Evolutionary conservation across 2,888 invertebrate genomes (phyloP), one percentile per base, ranked within the genome.

Genomic region (Biston betularia): DNA sequence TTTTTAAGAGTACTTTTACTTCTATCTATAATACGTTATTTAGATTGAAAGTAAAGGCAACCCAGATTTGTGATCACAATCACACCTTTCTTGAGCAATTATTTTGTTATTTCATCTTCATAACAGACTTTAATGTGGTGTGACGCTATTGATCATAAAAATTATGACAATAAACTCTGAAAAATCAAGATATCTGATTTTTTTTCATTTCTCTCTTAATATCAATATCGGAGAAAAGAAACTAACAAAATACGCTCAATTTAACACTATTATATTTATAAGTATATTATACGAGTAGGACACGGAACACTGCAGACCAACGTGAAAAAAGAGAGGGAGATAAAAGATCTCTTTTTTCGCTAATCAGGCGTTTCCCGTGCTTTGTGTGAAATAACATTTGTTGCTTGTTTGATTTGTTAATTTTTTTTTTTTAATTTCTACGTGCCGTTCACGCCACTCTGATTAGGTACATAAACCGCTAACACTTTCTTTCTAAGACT

Each of bases 381-480:
- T 24, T 24, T 24, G 24, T 24, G 24, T 24, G 24, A 24, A 24
- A 24, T 24, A 24, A 24, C 24, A 24, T 24, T 24, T 24, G 24
- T 24, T 24, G 24, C 24, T 24, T 24, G 3, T 24, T 24, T 24
- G 24, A 24, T 24, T 24, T 24, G 3, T 24, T 24, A 24, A 24
- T 38, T 4, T 9, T 38, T 0, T 4, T 9, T 38, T 38, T 9
- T 6, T 38, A 63, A 55, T 56, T 33, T 15, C 44, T 38, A 15
- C 50, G 54, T 52, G 34, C 46, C 52, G 8, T 50, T 56, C 45
- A 52, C 55, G 60, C 50, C 52, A 12, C 38, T 9, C 54, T 45
- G 33, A 15, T 60, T 63, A 72, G 60, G 69, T 70, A 75, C 73
- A 65, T 66, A 63, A 71, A 75, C 71, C 70, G 69, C 76, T 78